Evolutionary conservation across 2,888 invertebrate species (phyloP).

Genomic region (Cryptus armator): DNA sequence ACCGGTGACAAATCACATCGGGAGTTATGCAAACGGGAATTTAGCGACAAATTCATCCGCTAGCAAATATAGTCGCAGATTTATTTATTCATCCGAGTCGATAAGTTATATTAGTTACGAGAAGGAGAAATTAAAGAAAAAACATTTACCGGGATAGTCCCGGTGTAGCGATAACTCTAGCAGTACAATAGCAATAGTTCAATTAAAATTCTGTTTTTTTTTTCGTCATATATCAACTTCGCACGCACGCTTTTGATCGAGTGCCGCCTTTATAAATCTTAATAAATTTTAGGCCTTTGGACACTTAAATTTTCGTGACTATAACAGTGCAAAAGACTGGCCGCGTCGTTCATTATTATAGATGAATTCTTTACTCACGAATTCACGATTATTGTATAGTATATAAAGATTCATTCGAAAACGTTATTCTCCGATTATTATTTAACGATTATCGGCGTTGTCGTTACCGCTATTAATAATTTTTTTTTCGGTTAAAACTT

Average conservation of each 20-base stretch:
- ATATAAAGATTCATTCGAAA: not conserved
- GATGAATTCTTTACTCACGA: not conserved
- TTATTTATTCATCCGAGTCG: not conserved
- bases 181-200: not conserved
- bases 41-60: not conserved
- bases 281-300: not conserved
- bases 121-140: not conserved
- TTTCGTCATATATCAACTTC: not conserved
- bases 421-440: not conserved
- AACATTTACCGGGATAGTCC: not conserved
- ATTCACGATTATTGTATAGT: constrained; percentile 12
- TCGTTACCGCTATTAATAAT: constrained; percentile 2
- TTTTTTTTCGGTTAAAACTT: not conserved
- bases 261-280: no score
- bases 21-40: constrained; percentile 11
- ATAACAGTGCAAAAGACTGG: not conserved
- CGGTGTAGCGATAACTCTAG: not conserved
- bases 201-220: not conserved
- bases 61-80: constrained; percentile 4
- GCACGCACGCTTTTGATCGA: no score
- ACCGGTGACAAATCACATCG: not conserved
- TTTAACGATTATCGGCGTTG: not conserved
- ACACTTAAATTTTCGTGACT: not conserved
- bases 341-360: not conserved
- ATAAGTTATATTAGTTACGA: not conserved